Evolutionary conservation across 1,140 invertebrate species (phyloP).

Genomic region (Drosophila melanogaster): DNA sequence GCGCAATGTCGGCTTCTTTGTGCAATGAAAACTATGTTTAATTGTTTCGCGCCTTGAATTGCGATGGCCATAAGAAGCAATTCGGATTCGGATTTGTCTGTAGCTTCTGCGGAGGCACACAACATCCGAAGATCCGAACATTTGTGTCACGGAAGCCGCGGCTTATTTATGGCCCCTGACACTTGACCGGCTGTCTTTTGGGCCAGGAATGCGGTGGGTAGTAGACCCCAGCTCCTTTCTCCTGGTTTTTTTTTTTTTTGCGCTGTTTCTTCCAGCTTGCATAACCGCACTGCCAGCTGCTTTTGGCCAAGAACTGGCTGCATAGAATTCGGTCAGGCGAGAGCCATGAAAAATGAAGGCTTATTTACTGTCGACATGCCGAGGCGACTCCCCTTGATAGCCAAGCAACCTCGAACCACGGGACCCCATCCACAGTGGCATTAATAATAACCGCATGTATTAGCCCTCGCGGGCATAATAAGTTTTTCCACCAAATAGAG

Average conservation of each 20-base stretch:
- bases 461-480: constrained; percentile 59
- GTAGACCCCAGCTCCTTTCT: constrained; percentile 10
- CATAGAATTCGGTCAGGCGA: constrained; percentile 77
- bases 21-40: constrained; percentile 84
- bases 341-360: constrained; percentile 79
- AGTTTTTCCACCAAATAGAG: constrained; percentile 38
- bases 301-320: constrained; percentile 49
- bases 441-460: constrained; percentile 71
- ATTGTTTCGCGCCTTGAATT: constrained; percentile 81
- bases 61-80: constrained; percentile 48
- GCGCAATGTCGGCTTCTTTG: constrained; percentile 76
- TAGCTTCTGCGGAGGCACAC: constrained; percentile 1
- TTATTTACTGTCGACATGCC: constrained; percentile 79
- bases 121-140: neutral
- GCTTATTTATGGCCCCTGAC: constrained; percentile 77
- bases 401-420: constrained; percentile 12
- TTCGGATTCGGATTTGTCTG: constrained; percentile 15
- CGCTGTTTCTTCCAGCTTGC: constrained; percentile 38
- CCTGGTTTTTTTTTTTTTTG: neutral
- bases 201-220: constrained; percentile 64
- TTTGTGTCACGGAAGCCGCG: constrained; percentile 11
- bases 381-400: constrained; percentile 6
- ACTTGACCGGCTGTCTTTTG: constrained; percentile 55
- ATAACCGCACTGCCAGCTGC: constrained; percentile 57
- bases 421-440: constrained; percentile 63